phyloP scores from a whole-genome alignment of 2,888 invertebrate genomes.

The Melitaea athalia region DNA sequence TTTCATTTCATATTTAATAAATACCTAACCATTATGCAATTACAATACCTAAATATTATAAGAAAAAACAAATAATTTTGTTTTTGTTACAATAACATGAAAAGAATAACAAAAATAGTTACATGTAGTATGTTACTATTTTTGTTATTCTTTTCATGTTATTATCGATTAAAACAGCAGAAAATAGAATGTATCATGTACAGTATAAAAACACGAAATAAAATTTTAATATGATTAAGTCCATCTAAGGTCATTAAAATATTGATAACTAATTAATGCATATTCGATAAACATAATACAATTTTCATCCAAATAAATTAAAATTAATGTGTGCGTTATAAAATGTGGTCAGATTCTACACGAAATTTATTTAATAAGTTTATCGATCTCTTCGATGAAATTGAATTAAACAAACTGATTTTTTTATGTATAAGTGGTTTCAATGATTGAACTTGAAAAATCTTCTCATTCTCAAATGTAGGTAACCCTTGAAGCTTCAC shows the following conservation, averaged over 20 bases:
- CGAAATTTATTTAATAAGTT: slow-evolving; percentile 12
- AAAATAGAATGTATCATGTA: background rate
- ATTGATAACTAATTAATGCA: slow-evolving; percentile 4
- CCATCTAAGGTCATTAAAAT: slow-evolving; percentile 13
- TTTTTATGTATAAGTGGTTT: background rate
- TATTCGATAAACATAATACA: slow-evolving; percentile 13
- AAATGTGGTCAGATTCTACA: slow-evolving; percentile 1
- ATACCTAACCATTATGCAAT: no score
- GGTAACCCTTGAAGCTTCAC: no score
- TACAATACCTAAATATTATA: no score
- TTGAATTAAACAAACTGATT: background rate
- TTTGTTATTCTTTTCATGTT: no score
- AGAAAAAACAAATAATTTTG: no score
- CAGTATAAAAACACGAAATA: background rate
- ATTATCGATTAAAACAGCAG: no score
- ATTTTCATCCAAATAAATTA: slow-evolving; percentile 19
- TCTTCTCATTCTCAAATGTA: background rate
- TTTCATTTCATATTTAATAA: no score
- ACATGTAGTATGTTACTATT: no score
- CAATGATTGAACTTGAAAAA: background rate
- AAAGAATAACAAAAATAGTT: no score
- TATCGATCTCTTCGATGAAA: background rate
- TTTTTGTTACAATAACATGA: no score
- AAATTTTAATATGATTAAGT: background rate
- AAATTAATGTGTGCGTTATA: background rate